phyloP scores from a whole-genome alignment of 30 jellyfish, hydroid and myxozoan genomes.

The Clytia hemisphaerica region DNA sequence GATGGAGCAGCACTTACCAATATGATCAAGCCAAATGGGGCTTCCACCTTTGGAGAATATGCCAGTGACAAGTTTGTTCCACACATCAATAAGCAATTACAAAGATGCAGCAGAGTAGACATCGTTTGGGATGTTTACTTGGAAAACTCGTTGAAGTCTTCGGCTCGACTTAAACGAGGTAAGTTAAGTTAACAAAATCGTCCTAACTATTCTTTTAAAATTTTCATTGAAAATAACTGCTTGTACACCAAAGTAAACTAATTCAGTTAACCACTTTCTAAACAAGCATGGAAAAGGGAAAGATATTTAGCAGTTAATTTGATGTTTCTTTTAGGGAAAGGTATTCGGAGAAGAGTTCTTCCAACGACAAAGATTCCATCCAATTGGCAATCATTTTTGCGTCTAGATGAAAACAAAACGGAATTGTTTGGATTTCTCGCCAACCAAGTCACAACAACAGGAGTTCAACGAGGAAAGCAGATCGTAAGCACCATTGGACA shows the following conservation, averaged over 20 bases:
- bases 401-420: conserved; percentile 43
- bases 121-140: conserved; percentile 51
- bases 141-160: conserved; percentile 25
- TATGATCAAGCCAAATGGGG: conserved; percentile 15
- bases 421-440: conserved; percentile 49
- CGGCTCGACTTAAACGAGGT: background rate
- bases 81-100: conserved; percentile 10
- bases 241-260: too few species aligned
- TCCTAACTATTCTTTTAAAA: too few species aligned
- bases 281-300: too few species aligned
- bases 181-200: background rate
- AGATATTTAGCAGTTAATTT: too few species aligned
- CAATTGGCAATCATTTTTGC: conserved; percentile 49
- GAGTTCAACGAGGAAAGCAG: background rate
- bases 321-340: conserved; percentile 32
- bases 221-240: too few species aligned
- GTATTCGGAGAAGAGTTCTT: conserved; percentile 43
- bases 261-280: too few species aligned
- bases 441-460: background rate
- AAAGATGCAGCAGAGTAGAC: conserved; percentile 36
- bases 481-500: background rate
- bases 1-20: conserved; percentile 70
- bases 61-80: conserved; percentile 26
- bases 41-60: conserved; percentile 27
- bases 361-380: conserved; percentile 22